Evolutionary conservation across 1,140 invertebrate species (phyloP).

Genomic region (Luehdorfia chinensis): DNA sequence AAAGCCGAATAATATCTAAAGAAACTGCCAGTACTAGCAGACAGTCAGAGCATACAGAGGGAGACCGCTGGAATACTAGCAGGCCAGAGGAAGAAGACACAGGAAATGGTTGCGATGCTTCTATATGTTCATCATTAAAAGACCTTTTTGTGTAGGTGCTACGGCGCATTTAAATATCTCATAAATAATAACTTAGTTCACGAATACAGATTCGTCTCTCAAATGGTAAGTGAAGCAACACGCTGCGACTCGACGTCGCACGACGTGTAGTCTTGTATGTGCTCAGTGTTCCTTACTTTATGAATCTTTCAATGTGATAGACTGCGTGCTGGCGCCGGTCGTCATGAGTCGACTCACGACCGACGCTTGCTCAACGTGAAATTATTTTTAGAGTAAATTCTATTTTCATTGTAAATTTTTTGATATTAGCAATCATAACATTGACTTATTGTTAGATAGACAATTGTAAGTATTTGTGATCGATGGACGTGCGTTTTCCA

Average conservation of each 20-base stretch:
- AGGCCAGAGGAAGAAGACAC: conserved; percentile 78
- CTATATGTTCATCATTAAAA: conserved; percentile 87
- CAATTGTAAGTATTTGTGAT: conserved; percentile 67
- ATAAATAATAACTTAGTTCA: conserved; percentile 61
- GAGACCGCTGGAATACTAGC: conserved; percentile 75
- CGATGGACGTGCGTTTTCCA: conserved; percentile 61
- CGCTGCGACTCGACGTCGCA: conserved; percentile 19
- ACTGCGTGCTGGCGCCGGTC: conserved; percentile 57
- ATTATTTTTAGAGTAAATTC: conserved; percentile 75
- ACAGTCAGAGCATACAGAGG: conserved; percentile 32
- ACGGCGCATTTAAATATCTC: conserved; percentile 42
- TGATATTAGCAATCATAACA: conserved; percentile 70
- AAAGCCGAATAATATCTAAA: conserved; percentile 49
- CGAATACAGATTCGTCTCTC: conserved; percentile 50
- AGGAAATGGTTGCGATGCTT: conserved; percentile 83
- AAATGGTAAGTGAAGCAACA: conserved; percentile 33
- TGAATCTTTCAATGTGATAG: conserved; percentile 75
- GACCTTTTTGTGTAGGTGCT: conserved; percentile 84
- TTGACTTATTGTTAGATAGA: conserved; percentile 72
- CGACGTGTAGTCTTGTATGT: conserved; percentile 4
- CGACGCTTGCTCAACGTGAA: conserved; percentile 50
- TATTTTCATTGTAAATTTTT: conserved; percentile 76
- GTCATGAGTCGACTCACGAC: conserved; percentile 58
- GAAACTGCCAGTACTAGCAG: conserved; percentile 45
- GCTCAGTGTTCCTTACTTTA: conserved; percentile 53